A percentile compares a stretch with the other conserved stretches of the same genome.
Evolutionary conservation across 2,797 vertebrate species (phyloP).

Genomic region (Anableps anableps): DNA sequence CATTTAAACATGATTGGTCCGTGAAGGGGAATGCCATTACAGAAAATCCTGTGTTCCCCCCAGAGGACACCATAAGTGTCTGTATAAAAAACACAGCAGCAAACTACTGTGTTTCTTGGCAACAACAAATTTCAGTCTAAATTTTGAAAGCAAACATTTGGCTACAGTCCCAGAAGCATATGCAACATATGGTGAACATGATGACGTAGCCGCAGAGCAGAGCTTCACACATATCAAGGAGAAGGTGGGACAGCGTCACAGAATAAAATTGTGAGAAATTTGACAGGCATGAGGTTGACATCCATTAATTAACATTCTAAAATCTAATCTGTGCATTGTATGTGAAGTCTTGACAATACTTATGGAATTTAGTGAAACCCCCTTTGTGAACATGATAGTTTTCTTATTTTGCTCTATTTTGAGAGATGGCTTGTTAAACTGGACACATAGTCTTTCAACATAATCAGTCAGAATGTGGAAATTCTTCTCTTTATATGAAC

Average conservation of each 20-base stretch:
- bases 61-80: slow-evolving; percentile 51
- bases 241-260: slow-evolving; percentile 6
- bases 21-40: slow-evolving; percentile 56
- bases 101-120: slow-evolving; percentile 63
- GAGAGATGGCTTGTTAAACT: neutral
- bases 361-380: neutral
- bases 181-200: slow-evolving; percentile 60
- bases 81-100: slow-evolving; percentile 49
- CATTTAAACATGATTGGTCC: slow-evolving; percentile 15
- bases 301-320: neutral
- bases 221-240: slow-evolving; percentile 3
- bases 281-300: neutral
- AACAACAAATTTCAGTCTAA: slow-evolving; percentile 50
- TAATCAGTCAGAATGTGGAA: neutral
- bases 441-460: neutral
- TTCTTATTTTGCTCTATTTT: neutral
- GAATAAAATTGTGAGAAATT: neutral
- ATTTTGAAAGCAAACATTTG: slow-evolving; percentile 64
- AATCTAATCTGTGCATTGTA: neutral
- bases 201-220: slow-evolving; percentile 29
- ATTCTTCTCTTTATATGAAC: neutral
- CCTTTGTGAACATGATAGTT: neutral
- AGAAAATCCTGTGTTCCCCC: slow-evolving; percentile 56
- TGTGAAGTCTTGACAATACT: neutral
- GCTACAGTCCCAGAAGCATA: slow-evolving; percentile 64